Base-by-base conservation (phyloP, 2,888 invertebrate species). In the Reticulitermes lucifugus region DNA sequence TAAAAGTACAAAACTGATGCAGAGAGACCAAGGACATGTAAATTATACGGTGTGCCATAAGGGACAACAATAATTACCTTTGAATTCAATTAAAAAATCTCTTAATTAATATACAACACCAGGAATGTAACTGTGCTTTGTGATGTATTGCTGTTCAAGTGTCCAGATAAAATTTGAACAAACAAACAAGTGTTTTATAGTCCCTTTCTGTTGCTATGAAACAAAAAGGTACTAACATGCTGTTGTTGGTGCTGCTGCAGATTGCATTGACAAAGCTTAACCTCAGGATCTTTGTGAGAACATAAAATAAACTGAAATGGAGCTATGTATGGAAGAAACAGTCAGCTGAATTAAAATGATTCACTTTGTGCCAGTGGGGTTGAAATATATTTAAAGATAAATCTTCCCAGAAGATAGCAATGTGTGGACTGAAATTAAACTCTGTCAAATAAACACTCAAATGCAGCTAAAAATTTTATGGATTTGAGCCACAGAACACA, bases 91-190 rank as follows among this genome's bases (percentile, higher is more conserved):
- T 65, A 6, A n/a, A 65, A 65, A 65, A 65, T n/a, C 22, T 22
- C 29, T 21, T 6, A 77, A 75, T 7, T 21, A 75, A 77, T 43
- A 77, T n/a, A 46, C 4, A 46, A 46, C 51, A 51, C 77, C 46
- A 77, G 41, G 46, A 77, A 81, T 81, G 43, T 81, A 81, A 65
- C 25, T 65, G 81, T 81, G 65, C 81, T 81, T 35, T 81, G 81
- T 81, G 41, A 51, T 81, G 29, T 65, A 65, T 81, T 81, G 81
- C 81, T 81, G 81, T 81, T 81, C 35, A 81, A 65, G 18, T 81
- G 35, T 65, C 81, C n/a, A n/a, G 70, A 59, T 65, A 81, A 81
- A 65, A 81, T 43, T 41, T 60, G 22, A 12, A 81, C 70, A 12
- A 81, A 70, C 81, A 81, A 81, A 81, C 43, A 81, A 81, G 43